Percentiles rank a stretch among this genome's conserved stretches.
phyloP scores from a whole-genome alignment of 2,888 invertebrate genomes.

The Erebia epiphron region DNA sequence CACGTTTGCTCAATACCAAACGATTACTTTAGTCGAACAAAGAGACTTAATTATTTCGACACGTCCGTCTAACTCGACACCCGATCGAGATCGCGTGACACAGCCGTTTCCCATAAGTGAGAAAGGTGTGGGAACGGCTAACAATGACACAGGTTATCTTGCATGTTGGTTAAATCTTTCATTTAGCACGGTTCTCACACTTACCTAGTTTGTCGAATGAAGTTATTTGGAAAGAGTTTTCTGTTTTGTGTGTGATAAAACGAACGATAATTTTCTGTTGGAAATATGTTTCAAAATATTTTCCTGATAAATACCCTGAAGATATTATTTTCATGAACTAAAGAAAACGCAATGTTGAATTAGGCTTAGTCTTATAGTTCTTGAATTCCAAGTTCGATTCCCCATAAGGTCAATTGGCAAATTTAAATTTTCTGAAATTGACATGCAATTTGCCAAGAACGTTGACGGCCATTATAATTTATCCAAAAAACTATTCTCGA shows the following conservation, averaged over 20 bases:
- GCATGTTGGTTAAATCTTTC: constrained; percentile 25
- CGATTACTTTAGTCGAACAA: constrained; percentile 18
- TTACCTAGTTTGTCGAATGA: constrained; percentile 15
- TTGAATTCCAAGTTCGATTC: too few relatives aligned
- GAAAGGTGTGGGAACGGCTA: constrained; percentile 34
- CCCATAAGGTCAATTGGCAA: too few relatives aligned
- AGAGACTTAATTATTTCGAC: constrained; percentile 18
- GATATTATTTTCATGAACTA: too few relatives aligned
- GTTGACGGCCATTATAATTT: too few relatives aligned
- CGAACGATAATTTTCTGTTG: too few relatives aligned
- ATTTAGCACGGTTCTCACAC: constrained; percentile 36
- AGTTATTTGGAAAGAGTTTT: constrained; percentile 1
- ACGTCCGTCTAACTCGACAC: constrained; percentile 24
- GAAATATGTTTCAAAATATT: too few relatives aligned
- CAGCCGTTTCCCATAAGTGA: constrained; percentile 35
- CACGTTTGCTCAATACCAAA: background rate
- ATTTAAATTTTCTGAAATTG: too few relatives aligned
- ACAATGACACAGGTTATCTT: constrained; percentile 39
- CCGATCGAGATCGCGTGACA: constrained; percentile 28
- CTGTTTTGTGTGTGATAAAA: background rate
- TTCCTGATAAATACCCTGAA: too few relatives aligned
- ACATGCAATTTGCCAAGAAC: too few relatives aligned
- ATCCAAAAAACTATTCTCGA: too few relatives aligned
- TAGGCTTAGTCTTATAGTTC: too few relatives aligned
- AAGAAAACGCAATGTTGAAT: too few relatives aligned